Conservation (phyloP, 2,888 invertebrate species). For the Yponomeuta malinellus region DNA sequence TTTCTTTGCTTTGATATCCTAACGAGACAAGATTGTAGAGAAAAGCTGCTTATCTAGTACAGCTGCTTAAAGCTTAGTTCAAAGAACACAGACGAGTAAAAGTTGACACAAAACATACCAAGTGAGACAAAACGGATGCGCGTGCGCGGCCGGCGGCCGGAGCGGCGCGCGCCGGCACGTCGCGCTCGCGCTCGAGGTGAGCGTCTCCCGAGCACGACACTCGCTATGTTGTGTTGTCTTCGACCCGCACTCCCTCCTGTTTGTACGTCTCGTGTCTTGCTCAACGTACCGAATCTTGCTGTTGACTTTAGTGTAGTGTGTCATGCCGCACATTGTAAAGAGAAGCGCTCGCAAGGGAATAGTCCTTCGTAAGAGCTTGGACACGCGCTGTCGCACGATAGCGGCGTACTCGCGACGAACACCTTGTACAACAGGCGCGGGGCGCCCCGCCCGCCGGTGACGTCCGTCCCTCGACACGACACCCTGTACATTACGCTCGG, state of each 20-base stretch:
- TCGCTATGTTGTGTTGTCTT: conserved; percentile 24
- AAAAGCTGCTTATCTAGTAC: conserved; percentile 42
- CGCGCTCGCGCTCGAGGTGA: conserved; percentile 22
- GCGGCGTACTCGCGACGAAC: conserved; percentile 39
- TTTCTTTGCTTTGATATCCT: neutral
- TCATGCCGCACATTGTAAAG: conserved; percentile 59
- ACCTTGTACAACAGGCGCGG: conserved; percentile 65
- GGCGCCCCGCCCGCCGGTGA: conserved; percentile 54
- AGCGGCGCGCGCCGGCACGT: conserved; percentile 13
- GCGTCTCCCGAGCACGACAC: conserved; percentile 19
- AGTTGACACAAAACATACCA: neutral
- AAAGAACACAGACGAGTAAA: conserved; percentile 25
- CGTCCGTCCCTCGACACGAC: conserved; percentile 44
- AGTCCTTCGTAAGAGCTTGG: conserved; percentile 61
- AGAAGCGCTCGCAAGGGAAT: conserved; percentile 53
- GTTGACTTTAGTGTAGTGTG: conserved; percentile 70
- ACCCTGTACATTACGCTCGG: conserved; percentile 66
- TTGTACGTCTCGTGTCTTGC: conserved; percentile 65
- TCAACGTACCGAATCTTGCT: conserved; percentile 67
- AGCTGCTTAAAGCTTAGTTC: conserved; percentile 61
- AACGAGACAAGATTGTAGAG: conserved; percentile 35
- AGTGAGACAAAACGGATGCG: conserved; percentile 3
- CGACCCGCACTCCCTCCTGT: conserved; percentile 39
- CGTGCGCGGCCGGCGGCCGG: conserved; percentile 4
- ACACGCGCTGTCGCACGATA: conserved; percentile 53